Percentiles rank a stretch among this genome's conserved stretches.
Evolutionary conservation across 2,797 vertebrate species (phyloP).

Genomic region (Tympanoctomys barrerae): DNA sequence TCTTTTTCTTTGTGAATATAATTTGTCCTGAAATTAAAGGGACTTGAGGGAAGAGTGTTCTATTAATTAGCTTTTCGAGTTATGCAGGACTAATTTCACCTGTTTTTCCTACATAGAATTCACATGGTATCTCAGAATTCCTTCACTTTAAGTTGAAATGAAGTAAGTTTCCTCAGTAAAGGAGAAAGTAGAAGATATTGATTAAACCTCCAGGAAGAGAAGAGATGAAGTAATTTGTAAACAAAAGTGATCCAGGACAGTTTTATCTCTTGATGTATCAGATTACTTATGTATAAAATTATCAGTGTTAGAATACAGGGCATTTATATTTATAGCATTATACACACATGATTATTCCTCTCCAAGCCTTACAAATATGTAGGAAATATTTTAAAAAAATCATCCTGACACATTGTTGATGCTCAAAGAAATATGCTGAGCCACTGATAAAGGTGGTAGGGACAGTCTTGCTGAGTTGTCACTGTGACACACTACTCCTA

Average conservation of each 20-base stretch:
- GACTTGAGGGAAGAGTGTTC: neutral
- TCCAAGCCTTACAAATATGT: neutral
- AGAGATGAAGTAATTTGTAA: neutral
- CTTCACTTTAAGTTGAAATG: neutral
- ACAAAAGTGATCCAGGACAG: neutral
- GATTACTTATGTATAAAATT: neutral
- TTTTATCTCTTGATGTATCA: neutral
- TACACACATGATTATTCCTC: neutral
- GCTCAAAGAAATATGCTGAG: neutral
- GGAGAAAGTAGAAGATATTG: neutral
- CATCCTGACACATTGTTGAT: neutral
- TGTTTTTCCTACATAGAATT: neutral
- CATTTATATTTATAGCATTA: neutral
- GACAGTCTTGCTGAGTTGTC: neutral
- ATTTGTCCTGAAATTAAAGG: neutral
- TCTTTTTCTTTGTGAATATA: neutral
- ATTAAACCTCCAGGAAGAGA: neutral
- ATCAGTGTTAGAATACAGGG: neutral
- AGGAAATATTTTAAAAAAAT: neutral
- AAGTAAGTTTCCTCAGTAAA: neutral
- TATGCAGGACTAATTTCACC: neutral
- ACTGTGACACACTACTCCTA: neutral
- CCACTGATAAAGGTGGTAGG: neutral
- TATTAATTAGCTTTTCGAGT: neutral
- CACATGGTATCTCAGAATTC: neutral